A percentile compares a stretch with the other conserved stretches of the same genome.
phyloP scores from a whole-genome alignment of 2,888 invertebrate genomes.

The Drosophila anceps region DNA sequence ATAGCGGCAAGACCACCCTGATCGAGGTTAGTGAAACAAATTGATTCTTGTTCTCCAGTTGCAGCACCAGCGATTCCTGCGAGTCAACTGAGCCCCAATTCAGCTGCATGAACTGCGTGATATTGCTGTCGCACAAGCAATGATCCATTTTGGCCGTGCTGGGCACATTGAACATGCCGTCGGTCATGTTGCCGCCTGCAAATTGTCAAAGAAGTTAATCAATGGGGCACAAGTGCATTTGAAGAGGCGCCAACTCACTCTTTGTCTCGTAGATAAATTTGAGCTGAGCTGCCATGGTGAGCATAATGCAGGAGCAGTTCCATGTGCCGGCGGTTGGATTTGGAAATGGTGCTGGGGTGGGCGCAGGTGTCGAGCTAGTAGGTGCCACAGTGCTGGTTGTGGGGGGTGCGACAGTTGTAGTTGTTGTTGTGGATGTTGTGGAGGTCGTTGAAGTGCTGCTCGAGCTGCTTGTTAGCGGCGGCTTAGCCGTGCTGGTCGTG shows the following conservation, averaged over 20 bases:
- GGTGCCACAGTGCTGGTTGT: constrained; percentile 26
- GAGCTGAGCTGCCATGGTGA: constrained; percentile 89
- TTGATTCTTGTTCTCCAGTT: constrained; percentile 85
- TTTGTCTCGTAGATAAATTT: constrained; percentile 86
- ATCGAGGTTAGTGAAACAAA: constrained; percentile 80
- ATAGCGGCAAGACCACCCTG: constrained; percentile 73
- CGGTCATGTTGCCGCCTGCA: constrained; percentile 80
- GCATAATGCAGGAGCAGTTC: constrained; percentile 89
- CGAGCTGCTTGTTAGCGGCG: constrained; percentile 56
- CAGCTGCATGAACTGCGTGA: constrained; percentile 85
- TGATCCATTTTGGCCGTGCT: constrained; percentile 82
- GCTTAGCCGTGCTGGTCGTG: constrained; percentile 37
- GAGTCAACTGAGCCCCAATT: constrained; percentile 70
- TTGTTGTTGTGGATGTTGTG: background rate
- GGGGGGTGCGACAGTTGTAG: constrained; percentile 20
- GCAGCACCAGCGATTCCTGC: constrained; percentile 82
- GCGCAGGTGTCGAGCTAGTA: constrained; percentile 74
- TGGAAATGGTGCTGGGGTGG: constrained; percentile 75
- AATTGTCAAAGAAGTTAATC: background rate
- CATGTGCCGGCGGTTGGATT: constrained; percentile 86
- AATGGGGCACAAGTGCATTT: too few relatives aligned
- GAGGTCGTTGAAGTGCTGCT: constrained; percentile 28
- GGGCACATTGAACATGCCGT: constrained; percentile 85
- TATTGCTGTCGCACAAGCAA: constrained; percentile 84
- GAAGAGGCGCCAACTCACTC: too few relatives aligned